phyloP scores from a whole-genome alignment of 2,888 invertebrate species.

The Thecophora atra region DNA sequence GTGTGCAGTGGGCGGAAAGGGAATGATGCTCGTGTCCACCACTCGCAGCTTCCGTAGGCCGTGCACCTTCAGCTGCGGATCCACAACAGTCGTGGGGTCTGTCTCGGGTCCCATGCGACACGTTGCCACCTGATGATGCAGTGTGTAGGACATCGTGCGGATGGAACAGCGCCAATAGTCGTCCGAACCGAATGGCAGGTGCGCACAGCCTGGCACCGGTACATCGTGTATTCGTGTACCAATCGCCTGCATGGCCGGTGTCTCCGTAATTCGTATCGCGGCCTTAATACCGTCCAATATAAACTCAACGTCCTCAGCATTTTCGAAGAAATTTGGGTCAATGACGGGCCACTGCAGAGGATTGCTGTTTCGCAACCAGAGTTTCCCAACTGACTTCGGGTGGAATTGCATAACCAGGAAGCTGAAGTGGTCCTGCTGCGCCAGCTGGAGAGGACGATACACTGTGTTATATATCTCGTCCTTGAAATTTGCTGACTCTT shows the following conservation, averaged over 20 bases:
- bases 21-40: conserved; percentile 76
- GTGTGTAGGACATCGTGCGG: conserved; percentile 70
- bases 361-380: conserved; percentile 75
- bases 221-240: conserved; percentile 69
- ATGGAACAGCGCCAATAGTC: conserved; percentile 78
- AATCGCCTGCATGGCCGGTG: conserved; percentile 71
- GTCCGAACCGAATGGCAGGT: conserved; percentile 69
- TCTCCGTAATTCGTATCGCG: conserved; percentile 69
- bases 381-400: conserved; percentile 76
- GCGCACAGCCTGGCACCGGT: conserved; percentile 69
- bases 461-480: conserved; percentile 67
- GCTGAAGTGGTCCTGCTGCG: conserved; percentile 69
- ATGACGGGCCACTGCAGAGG: conserved; percentile 81
- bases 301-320: conserved; percentile 68
- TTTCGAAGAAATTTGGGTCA: conserved; percentile 81
- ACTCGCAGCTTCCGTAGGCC: conserved; percentile 72
- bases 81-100: conserved; percentile 74
- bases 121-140: conserved; percentile 75
- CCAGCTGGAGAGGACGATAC: conserved; percentile 66
- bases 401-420: conserved; percentile 75
- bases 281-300: conserved; percentile 68
- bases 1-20: conserved; percentile 73
- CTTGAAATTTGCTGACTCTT: conserved; percentile 68
- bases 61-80: conserved; percentile 71
- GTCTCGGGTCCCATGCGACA: conserved; percentile 76